Evolutionary conservation across 1,140 invertebrate genomes (phyloP).

Genomic region (Philopotamus ludificatus): DNA sequence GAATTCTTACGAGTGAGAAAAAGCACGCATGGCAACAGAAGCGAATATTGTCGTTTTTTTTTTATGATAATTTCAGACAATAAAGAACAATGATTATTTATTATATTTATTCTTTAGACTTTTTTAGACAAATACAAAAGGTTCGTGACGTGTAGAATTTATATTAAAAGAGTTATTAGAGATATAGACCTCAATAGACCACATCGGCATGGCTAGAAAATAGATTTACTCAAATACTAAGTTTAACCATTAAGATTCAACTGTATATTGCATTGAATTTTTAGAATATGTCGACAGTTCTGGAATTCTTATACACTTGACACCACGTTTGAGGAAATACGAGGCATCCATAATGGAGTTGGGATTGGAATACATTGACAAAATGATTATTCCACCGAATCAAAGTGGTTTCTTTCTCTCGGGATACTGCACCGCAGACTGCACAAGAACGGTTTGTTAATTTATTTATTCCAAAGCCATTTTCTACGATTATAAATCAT

Average conservation of each 20-base stretch:
- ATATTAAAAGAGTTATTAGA: too few species aligned
- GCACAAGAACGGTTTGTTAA: slow-evolving; percentile 78
- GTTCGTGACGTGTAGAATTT: too few species aligned
- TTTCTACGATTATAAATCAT: neutral
- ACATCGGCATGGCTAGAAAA: too few species aligned
- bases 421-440: slow-evolving; percentile 91
- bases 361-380: slow-evolving; percentile 94
- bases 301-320: slow-evolving; percentile 79
- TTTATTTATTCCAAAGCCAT: neutral
- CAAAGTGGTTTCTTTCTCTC: slow-evolving; percentile 76
- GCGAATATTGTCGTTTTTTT: too few species aligned
- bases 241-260: neutral
- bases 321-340: slow-evolving; percentile 69
- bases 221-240: too few species aligned
- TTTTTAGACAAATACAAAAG: too few species aligned
- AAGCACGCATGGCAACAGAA: too few species aligned
- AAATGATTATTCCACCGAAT: slow-evolving; percentile 94
- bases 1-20: too few species aligned
- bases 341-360: slow-evolving; percentile 97
- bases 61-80: too few species aligned
- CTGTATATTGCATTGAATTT: neutral
- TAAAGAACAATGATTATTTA: too few species aligned
- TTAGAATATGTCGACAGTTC: slow-evolving; percentile 84
- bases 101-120: too few species aligned
- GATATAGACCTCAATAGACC: too few species aligned